phyloP scores from a whole-genome alignment of 2,797 vertebrate genomes.

The Setipinna tenuifilis region DNA sequence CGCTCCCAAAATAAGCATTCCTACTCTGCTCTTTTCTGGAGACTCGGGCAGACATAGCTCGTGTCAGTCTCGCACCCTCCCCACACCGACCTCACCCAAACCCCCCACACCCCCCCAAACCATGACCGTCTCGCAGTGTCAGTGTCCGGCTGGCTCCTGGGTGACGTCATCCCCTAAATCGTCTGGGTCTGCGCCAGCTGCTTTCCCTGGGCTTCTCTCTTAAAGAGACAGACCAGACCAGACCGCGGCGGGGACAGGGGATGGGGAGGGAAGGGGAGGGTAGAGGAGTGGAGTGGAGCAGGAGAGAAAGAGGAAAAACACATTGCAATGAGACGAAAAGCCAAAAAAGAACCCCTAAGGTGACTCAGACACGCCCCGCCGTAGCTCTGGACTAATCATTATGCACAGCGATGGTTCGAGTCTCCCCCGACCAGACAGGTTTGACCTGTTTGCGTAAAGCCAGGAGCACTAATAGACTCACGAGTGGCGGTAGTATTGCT shows the following conservation, averaged over 20 bases:
- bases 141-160: constrained; percentile 38
- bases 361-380: background rate
- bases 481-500: background rate
- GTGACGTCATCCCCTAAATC: constrained; percentile 40
- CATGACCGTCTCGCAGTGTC: constrained; percentile 23
- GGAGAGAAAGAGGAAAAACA: background rate
- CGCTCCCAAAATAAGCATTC: background rate
- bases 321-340: background rate
- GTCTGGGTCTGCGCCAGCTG: constrained; percentile 40
- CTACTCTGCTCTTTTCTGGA: background rate
- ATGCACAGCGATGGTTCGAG: background rate
- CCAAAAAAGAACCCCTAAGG: background rate
- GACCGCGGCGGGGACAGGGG: background rate
- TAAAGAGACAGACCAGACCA: constrained; percentile 46
- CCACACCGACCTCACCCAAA: background rate
- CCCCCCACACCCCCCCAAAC: constrained; percentile 20
- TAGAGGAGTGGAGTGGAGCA: no score
- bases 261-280: no score
- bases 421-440: background rate
- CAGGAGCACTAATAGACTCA: background rate
- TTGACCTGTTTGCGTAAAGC: background rate
- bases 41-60: no score
- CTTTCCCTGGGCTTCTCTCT: constrained; percentile 51
- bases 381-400: background rate
- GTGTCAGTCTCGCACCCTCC: no score